Base-by-base conservation (phyloP, 35 echinoderm and acorn worm species). In the Diadema setosum region DNA sequence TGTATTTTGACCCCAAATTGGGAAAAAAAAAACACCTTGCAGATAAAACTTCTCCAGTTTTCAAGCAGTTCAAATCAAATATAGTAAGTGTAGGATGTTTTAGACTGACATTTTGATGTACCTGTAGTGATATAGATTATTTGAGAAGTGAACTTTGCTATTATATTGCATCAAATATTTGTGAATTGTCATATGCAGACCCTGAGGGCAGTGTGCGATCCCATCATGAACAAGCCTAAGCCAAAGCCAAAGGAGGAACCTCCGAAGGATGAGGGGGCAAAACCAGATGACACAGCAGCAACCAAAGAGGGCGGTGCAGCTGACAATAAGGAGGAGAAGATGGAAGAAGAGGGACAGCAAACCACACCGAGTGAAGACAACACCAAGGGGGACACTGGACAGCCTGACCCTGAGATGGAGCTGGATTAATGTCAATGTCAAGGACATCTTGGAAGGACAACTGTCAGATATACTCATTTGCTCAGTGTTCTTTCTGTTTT, bases 211-310 rank as follows among this genome's bases (percentile, higher is more conserved):
- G 46, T 46, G 27, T 98, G 95, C 65, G 91, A 98, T 26, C 87
- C 91, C 18, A 94, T 98, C 7, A 27, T 91, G 4, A 98, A 83
- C 21, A 98, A 91, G 35, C 85, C 95, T 33, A 98, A 98, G 63
- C 95, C 95, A 32, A 98, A 94, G 84, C 95, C 95, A 2, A 97
- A 97, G 57, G 95, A 91, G 50, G 95, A 98, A 70, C 95, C 95
- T 8, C 95, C 95, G 18, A 98, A 97, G 48, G 95, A 93, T 2
- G 63, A 93, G 18, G 81, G 42, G 6, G 25, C 85, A 5, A 89
- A 90, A 58, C 50, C 81, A 14, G 88, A 84, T 18, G 49, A 55
- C 12, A n/a, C 49, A 65, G 45, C 30, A 12, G 44, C 40, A 46
- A 45, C 35, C 67, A 90, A 81, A 58, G 45, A 80, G 29, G 82